These are phyloP conservation scores for Epinotia demarniana DNA, from an alignment of 2,888 invertebrate genomes.

Conservation along the genomic window DNA sequence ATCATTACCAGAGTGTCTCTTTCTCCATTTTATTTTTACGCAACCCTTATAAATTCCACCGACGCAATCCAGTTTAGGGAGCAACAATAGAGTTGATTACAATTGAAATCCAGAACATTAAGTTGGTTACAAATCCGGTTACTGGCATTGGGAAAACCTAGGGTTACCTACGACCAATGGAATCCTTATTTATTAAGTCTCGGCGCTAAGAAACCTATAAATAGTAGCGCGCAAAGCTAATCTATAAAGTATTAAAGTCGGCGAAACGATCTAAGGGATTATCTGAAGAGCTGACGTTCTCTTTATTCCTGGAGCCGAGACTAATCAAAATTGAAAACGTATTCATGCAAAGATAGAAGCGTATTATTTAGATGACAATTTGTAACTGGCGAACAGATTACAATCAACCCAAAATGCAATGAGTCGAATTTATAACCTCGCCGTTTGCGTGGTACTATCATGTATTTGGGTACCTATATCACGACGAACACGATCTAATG, in stretches of 20 bases:
- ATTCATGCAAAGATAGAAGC: constrained; percentile 3
- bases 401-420: neutral
- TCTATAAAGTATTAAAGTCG: constrained; percentile 24
- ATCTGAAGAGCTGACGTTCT: neutral
- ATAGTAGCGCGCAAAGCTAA: constrained; percentile 28
- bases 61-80: neutral
- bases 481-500: too few species aligned
- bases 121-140: constrained; percentile 12
- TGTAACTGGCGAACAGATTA: neutral
- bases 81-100: constrained; percentile 19
- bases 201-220: constrained; percentile 10
- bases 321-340: constrained; percentile 13
- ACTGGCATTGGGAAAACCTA: constrained; percentile 1
- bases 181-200: constrained; percentile 17
- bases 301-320: constrained; percentile 3
- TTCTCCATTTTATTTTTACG: constrained; percentile 13
- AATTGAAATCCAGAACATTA: constrained; percentile 21
- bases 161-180: constrained; percentile 6
- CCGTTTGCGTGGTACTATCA: neutral
- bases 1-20: neutral
- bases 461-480: too few species aligned
- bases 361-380: constrained; percentile 9
- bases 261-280: constrained; percentile 9
- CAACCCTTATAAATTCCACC: neutral
- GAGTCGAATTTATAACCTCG: neutral